These are phyloP conservation scores for Synanthedon vespiformis DNA, from an alignment of 2,888 invertebrate species.

Conservation along the genomic window DNA sequence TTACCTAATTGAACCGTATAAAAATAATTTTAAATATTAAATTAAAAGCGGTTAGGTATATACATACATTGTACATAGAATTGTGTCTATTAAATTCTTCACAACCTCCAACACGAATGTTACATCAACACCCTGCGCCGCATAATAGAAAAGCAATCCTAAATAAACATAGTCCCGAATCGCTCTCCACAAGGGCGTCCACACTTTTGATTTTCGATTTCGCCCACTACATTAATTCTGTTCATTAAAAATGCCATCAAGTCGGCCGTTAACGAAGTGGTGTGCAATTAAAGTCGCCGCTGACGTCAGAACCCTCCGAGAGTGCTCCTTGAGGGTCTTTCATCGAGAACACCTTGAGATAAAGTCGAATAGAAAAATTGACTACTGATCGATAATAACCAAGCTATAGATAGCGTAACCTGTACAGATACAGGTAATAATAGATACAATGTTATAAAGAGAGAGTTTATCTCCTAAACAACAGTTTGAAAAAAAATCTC, in stretches of 20 bases:
- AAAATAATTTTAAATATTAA: too few relatives aligned
- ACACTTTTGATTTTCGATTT: conserved; percentile 63
- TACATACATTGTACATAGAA: conserved; percentile 13
- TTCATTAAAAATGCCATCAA: conserved; percentile 72
- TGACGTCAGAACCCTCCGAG: conserved; percentile 54
- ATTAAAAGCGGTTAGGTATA: conserved; percentile 2
- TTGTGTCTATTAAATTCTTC: conserved; percentile 12
- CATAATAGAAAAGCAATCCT: conserved; percentile 42
- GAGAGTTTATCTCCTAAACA: too few relatives aligned
- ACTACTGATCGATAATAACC: conserved; percentile 38
- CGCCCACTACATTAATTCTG: conserved; percentile 69
- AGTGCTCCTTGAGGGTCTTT: conserved; percentile 40
- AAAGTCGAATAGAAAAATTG: conserved; percentile 48
- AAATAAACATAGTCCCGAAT: conserved; percentile 53
- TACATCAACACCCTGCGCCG: conserved; percentile 2
- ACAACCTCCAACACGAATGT: conserved; percentile 9
- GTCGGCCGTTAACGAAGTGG: conserved; percentile 67
- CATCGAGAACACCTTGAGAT: conserved; percentile 51
- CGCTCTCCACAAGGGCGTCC: conserved; percentile 32
- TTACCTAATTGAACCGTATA: too few relatives aligned
- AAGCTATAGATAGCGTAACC: neutral
- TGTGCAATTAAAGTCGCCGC: conserved; percentile 68
- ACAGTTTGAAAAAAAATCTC: too few relatives aligned
- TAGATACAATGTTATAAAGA: too few relatives aligned
- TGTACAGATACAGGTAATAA: too few relatives aligned